Evolutionary conservation across 2,113 vertebrate species (phyloP).

Genomic region (Pimephales promelas): DNA sequence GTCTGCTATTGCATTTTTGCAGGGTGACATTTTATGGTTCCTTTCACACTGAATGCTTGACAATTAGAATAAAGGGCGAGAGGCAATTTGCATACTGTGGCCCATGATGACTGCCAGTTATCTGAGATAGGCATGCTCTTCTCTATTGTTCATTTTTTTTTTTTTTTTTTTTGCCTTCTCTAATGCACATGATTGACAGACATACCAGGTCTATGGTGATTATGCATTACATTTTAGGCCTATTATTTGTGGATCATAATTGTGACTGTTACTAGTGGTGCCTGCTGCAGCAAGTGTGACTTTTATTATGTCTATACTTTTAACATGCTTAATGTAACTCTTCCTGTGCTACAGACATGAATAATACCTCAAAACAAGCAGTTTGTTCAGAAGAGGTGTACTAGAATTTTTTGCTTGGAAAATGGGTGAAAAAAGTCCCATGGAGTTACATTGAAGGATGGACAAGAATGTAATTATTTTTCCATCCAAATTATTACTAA

Average conservation of each 20-base stretch:
- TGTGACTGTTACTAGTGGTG: constrained; percentile 11
- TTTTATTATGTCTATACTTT: background rate
- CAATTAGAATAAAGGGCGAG: constrained; percentile 38
- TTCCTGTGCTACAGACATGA: background rate
- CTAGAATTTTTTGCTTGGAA: background rate
- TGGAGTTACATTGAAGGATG: no score
- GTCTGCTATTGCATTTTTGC: background rate
- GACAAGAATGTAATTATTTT: no score
- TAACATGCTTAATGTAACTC: background rate
- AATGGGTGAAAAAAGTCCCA: no score
- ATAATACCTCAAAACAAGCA: background rate
- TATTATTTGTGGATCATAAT: constrained; percentile 33
- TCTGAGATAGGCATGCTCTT: constrained; percentile 17
- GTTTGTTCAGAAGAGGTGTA: background rate
- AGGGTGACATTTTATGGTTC: constrained; percentile 47
- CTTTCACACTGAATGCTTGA: constrained; percentile 31
- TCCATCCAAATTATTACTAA: no score
- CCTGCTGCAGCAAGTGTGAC: background rate
- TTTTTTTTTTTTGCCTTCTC: constrained; percentile 41
- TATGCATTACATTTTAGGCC: constrained; percentile 21
- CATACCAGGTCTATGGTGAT: constrained; percentile 11
- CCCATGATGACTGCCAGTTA: constrained; percentile 38
- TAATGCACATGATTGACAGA: constrained; percentile 45
- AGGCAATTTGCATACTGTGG: constrained; percentile 38
- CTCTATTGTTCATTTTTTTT: constrained; percentile 38